phyloP scores from a whole-genome alignment of 2,797 vertebrate species.

The Novumbra hubbsi region DNA sequence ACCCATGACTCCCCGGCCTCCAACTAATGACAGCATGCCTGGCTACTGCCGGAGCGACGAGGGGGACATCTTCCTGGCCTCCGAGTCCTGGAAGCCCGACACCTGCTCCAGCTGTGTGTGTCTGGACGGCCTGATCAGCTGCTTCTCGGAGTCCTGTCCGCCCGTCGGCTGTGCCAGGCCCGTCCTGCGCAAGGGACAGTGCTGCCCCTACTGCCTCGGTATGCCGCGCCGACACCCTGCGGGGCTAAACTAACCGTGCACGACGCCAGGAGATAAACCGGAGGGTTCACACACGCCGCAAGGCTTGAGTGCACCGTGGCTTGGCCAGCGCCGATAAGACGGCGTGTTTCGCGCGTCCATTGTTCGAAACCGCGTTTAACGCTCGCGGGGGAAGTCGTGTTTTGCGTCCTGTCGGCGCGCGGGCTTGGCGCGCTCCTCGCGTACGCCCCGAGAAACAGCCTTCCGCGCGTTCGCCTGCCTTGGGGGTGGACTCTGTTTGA shows the following conservation, averaged over 20 bases:
- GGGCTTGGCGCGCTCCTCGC: too few species aligned
- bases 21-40: slow-evolving; percentile 81
- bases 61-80: slow-evolving; percentile 87
- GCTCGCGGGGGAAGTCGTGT: too few species aligned
- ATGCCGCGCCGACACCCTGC: slow-evolving; percentile 39
- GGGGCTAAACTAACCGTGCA: background rate
- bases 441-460: background rate
- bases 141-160: slow-evolving; percentile 86
- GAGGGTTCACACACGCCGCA: background rate
- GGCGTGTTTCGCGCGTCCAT: too few species aligned
- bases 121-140: slow-evolving; percentile 82
- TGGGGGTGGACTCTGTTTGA: background rate
- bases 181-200: slow-evolving; percentile 86
- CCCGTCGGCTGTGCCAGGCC: slow-evolving; percentile 81
- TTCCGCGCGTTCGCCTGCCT: background rate
- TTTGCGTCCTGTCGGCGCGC: too few species aligned
- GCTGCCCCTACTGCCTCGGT: slow-evolving; percentile 91
- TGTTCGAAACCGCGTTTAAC: too few species aligned
- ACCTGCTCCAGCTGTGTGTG: slow-evolving; percentile 88
- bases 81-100: slow-evolving; percentile 90
- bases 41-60: slow-evolving; percentile 82
- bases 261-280: background rate
- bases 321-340: too few species aligned
- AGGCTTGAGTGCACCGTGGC: too few species aligned
- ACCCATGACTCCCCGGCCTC: slow-evolving; percentile 67